phyloP scores from a whole-genome alignment of 2,888 invertebrate species.

The Pelosia muscerda region DNA sequence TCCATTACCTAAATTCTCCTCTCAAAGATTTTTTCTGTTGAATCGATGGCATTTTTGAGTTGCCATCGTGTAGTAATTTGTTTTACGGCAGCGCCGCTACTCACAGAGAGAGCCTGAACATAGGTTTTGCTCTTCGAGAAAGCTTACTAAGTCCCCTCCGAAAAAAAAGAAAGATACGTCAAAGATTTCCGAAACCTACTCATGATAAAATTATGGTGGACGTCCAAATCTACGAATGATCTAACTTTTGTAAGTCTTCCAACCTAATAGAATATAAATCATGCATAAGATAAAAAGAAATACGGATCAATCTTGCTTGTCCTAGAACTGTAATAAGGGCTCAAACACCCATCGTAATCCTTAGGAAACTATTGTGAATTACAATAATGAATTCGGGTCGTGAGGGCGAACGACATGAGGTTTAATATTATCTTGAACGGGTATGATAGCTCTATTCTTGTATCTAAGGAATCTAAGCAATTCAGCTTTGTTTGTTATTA shows the following conservation, averaged over 20 bases:
- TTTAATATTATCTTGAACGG: constrained; percentile 1
- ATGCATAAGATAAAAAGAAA: neutral
- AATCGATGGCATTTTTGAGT: too few species aligned
- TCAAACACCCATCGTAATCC: neutral
- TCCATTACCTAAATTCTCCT: too few species aligned
- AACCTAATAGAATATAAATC: neutral
- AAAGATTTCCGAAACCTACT: neutral
- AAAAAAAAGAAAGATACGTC: too few species aligned
- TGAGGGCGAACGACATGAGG: neutral
- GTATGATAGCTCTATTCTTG: neutral
- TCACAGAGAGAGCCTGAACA: too few species aligned
- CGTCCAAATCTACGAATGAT: neutral
- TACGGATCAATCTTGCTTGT: neutral
- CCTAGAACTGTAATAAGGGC: neutral
- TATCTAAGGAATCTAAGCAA: neutral
- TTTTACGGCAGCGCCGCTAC: too few species aligned
- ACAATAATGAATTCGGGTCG: constrained; percentile 1
- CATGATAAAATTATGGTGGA: neutral
- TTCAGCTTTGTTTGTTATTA: neutral
- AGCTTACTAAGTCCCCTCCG: too few species aligned
- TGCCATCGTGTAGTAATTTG: too few species aligned
- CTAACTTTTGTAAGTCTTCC: neutral
- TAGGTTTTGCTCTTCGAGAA: too few species aligned
- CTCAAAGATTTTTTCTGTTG: too few species aligned
- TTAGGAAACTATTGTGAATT: constrained; percentile 4